Conservation (phyloP, 2,888 invertebrate genomes). For the Synergus itoensis region DNA sequence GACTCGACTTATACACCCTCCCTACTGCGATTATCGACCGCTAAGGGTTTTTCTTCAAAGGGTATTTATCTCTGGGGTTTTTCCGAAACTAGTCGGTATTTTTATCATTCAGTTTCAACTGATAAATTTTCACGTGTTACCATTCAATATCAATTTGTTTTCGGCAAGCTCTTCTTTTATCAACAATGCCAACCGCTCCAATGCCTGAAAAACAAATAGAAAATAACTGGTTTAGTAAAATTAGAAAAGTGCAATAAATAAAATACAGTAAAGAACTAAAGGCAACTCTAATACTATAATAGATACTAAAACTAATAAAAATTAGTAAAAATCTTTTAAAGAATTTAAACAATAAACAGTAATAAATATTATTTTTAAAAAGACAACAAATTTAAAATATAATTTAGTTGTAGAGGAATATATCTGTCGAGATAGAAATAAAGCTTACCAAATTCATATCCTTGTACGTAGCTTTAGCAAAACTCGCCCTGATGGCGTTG, state of each 20-base stretch:
- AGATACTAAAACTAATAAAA: not conserved
- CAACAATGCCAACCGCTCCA: conserved; percentile 81
- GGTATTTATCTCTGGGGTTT: not conserved
- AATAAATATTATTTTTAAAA: not conserved
- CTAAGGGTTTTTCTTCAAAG: not conserved
- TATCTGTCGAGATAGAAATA: not conserved
- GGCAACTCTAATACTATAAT: not conserved
- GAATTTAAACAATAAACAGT: not conserved
- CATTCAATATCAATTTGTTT: conserved; percentile 60
- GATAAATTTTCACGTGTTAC: conserved; percentile 60
- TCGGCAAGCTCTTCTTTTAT: conserved; percentile 81
- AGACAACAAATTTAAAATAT: not conserved
- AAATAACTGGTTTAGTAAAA: not conserved
- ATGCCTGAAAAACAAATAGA: conserved; percentile 75
- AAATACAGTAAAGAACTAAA: not conserved
- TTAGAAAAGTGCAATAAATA: not conserved
- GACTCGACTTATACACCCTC: not conserved
- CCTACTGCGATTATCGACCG: not conserved
- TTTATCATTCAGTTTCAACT: conserved; percentile 1
- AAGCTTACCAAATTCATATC: conserved; percentile 82
- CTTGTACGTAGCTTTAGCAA: conserved; percentile 83
- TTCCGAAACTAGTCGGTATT: conserved; percentile 28
- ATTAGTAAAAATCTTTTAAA: not conserved
- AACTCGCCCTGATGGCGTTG: conserved; percentile 85
- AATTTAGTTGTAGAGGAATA: not conserved